Evolutionary conservation across 2,113 vertebrate species (phyloP), one percentile per base, ranked within the genome.

Genomic region (Elephas maximus): DNA sequence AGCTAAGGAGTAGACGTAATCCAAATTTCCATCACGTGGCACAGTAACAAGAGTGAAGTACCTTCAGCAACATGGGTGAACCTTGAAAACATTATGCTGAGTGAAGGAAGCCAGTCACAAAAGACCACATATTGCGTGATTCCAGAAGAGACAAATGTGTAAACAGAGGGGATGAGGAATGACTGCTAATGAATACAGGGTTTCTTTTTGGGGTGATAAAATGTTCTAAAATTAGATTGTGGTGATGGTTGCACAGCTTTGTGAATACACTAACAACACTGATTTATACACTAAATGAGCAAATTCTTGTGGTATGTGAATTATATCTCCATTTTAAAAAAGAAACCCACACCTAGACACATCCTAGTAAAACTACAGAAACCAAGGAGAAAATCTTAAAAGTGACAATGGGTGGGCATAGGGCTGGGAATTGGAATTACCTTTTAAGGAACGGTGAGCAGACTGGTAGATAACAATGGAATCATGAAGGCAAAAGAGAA

Each of bases 201-300:
- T 63, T 92, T 95, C 76, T 37, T 91, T 60, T 88, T 9, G 11
- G 51, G n/a, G 9, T 62, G 23, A 85, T 92, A 60, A 77, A 86
- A 33, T 79, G 17, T 90, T 77, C 18, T 78, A 48, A 78, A 97
- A 62, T 88, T 63, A 94, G 48, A 57, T 93, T 81, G 17, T 76
- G 23, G 6, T 79, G 60, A 71, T 82, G 17, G 33, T 83, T 85
- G n/a, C 17, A 63, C 78, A 97, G 57, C 44, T 88, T 30, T 48
- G 48, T 79, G 28, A 90, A 33, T 90, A 77, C 37, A 78, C 18
- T 77, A 8, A 23, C 28, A 79, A 65, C 17, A n/a, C 0, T 65
- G 23, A 84, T 4, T 14, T 48, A 48, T 10, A 6, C 20, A 53
- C 8, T 79, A 74, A 89, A 23, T 63, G 45, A 48, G 48, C 48